Conservation (phyloP, 2,113 vertebrate species). For the Eidolon helvum region DNA sequence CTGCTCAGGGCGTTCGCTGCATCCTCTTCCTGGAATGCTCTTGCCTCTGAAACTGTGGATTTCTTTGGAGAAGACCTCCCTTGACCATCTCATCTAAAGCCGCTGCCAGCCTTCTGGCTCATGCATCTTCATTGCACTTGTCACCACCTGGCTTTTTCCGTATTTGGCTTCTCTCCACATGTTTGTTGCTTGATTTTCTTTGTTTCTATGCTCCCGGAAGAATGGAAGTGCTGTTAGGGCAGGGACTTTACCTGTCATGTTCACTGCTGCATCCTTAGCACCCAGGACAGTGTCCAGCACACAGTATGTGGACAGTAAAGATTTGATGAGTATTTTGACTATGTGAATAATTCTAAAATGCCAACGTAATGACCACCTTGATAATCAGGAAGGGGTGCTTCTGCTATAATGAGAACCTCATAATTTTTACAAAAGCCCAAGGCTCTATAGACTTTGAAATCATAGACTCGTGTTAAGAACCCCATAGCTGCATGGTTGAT, state of each 20-base stretch:
- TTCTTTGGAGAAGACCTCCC: neutral
- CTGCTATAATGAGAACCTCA: neutral
- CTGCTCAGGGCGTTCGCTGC: neutral
- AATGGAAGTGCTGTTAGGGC: neutral
- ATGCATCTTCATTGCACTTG: neutral
- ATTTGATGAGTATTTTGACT: neutral
- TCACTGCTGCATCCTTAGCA: too few relatives aligned
- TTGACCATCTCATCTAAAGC: neutral
- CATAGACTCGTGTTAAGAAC: neutral
- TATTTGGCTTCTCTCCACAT: neutral
- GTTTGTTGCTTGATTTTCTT: neutral
- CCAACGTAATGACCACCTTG: neutral
- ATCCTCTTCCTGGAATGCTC: neutral
- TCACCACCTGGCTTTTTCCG: neutral
- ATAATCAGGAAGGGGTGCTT: neutral
- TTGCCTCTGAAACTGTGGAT: neutral
- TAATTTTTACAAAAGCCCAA: neutral
- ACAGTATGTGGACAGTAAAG: neutral
- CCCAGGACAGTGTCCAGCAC: neutral
- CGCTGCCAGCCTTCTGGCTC: rapidly evolving
- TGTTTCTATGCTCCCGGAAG: neutral
- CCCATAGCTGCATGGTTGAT: neutral
- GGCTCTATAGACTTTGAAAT: neutral
- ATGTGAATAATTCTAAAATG: neutral
- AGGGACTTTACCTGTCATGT: neutral